Evolutionary conservation across 2,113 vertebrate species (phyloP).

Genomic region (Arothron firmamentum): DNA sequence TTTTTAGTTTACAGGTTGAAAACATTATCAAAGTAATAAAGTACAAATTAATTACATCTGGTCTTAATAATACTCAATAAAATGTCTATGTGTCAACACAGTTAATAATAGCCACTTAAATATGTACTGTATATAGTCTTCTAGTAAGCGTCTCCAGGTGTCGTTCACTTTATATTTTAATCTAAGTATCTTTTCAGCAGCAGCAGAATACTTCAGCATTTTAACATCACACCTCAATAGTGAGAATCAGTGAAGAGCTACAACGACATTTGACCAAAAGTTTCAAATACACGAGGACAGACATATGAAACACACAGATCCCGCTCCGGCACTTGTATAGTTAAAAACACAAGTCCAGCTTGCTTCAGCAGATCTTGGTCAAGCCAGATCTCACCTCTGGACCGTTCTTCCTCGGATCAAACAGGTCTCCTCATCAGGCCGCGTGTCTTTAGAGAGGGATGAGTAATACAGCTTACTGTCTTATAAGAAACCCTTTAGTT

Average conservation of each 20-base stretch:
- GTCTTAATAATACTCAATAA: not conserved
- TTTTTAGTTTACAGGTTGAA: too few relatives aligned
- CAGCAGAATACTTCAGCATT: slow-evolving; percentile 58
- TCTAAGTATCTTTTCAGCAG: slow-evolving; percentile 53
- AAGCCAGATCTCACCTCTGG: slow-evolving; percentile 32
- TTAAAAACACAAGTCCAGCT: slow-evolving; percentile 87
- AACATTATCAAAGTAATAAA: too few relatives aligned
- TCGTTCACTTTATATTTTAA: slow-evolving; percentile 48
- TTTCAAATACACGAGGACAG: slow-evolving; percentile 23
- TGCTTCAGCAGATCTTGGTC: slow-evolving; percentile 86
- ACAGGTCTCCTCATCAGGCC: slow-evolving; percentile 23
- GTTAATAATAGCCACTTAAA: slow-evolving; percentile 20
- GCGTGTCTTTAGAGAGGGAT: slow-evolving; percentile 28
- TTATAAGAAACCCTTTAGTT: slow-evolving; percentile 26
- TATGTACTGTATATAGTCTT: slow-evolving; percentile 29
- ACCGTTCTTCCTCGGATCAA: slow-evolving; percentile 10
- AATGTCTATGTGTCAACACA: slow-evolving; percentile 20
- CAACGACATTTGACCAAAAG: slow-evolving; percentile 32
- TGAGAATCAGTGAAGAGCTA: slow-evolving; percentile 51
- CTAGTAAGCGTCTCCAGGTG: slow-evolving; percentile 12
- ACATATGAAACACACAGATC: slow-evolving; percentile 12
- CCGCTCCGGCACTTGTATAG: slow-evolving; percentile 16
- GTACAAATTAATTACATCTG: too few relatives aligned
- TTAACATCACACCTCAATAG: slow-evolving; percentile 47
- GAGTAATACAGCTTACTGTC: slow-evolving; percentile 16